Evolutionary conservation across 2,113 vertebrate genomes (phyloP).

Genomic region (Paramormyrops kingsleyae): DNA sequence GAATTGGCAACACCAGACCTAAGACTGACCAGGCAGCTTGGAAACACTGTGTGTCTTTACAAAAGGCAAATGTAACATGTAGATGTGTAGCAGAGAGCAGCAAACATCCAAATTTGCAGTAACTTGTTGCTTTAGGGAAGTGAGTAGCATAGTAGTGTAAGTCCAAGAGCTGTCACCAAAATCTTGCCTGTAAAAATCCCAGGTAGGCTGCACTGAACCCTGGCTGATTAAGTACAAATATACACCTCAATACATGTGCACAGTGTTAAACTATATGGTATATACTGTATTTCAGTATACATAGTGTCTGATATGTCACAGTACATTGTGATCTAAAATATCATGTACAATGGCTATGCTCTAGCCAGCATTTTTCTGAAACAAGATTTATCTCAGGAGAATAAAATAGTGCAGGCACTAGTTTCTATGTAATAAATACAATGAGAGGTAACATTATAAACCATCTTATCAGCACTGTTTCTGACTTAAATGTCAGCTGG

Average conservation of each 20-base stretch:
- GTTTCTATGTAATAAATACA: neutral
- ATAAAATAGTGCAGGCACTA: neutral
- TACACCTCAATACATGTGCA: neutral
- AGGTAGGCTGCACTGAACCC: neutral
- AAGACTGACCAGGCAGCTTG: neutral
- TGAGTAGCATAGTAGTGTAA: neutral
- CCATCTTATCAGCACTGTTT: neutral
- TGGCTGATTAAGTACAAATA: neutral
- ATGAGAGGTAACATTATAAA: neutral
- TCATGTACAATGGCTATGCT: neutral
- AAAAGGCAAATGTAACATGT: neutral
- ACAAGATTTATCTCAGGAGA: neutral
- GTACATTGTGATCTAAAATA: neutral
- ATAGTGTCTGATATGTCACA: neutral
- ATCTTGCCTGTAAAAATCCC: neutral
- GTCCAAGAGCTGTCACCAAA: neutral
- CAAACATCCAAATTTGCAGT: neutral
- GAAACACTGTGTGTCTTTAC: neutral
- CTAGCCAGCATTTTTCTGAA: neutral
- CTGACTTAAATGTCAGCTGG: neutral
- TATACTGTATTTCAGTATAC: neutral
- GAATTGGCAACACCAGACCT: neutral
- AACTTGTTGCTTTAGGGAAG: neutral
- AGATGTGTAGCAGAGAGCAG: neutral
- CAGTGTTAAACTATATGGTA: neutral